Evolutionary conservation across 2,888 invertebrate genomes (phyloP), one percentile per base, ranked within the genome.

Genomic region (Serrognathus titanus): DNA sequence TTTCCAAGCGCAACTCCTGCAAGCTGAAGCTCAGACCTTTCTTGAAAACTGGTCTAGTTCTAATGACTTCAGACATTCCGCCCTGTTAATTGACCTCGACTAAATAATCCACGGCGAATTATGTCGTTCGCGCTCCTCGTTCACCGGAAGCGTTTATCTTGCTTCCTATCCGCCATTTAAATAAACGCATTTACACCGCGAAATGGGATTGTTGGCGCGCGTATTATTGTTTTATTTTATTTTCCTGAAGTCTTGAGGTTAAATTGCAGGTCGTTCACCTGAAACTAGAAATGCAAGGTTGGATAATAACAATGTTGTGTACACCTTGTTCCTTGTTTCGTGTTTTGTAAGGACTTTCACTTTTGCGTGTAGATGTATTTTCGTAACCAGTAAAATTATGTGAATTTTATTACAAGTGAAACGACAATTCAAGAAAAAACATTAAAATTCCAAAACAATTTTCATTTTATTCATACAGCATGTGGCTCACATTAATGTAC

Each of bases 11-110:
- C 20, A 75, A 63, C 60, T 75, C 75, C 35, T 65, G 63, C 49
- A 74, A 63, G 60, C 75, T 75, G 55, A 68, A 69, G 62, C 71
- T 72, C 6, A 75, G 63, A 39, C 71, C 65, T 53, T 71, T 71
- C 47, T 64, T 62, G 35, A 72, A 60, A 35, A 35, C 12, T 31
- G 45, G 39, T 16, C 43, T 8, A 16, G 43, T 7, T 11, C 16
- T 43, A 20, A 11, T 3, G 12, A 20, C 7, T 43, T 16, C 16
- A 43, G 43, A 43, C 43, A 43, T 43, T 43, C 43, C 16, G 43
- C 43, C 20, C 43, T 43, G 43, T 43, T 43, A 43, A 43, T 43
- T 43, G 16, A 43, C 43, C 43, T 43, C 20, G 20, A 43, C 43
- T 43, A 31, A 31, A 31, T 31, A 31, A 31, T 31, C 24, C 24